Evolutionary conservation across 2,797 vertebrate species (phyloP), one percentile per base, ranked within the genome.

Genomic region (Capromys pilorides): DNA sequence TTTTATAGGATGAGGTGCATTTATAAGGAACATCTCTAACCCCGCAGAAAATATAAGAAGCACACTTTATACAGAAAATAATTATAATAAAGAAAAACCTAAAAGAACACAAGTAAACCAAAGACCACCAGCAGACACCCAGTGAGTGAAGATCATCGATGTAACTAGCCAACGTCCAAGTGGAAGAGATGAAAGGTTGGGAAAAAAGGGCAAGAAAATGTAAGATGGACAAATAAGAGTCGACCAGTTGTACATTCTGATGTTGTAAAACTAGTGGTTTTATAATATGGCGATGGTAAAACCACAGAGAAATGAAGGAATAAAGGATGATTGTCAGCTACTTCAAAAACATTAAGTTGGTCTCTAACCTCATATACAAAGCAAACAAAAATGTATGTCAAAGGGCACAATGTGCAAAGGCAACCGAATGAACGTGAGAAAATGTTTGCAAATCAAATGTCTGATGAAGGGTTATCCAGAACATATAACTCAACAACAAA

Each of bases 241-340:
- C 2, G 12, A 87, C 26, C 14, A 94, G 59, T 67, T 24, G 75
- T 51, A 67, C 66, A 92, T 57, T 92, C 45, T 81, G 59, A 12
- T 51, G 80, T 92, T 88, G 85, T 71, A 86, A 90, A 90, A 83
- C 33, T 33, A 86, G 82, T 31, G 87, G 45, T 31, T 78, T 51
- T 89, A 91, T 92, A 89, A 86, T 51, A 75, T 51, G 22, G 45
- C 79, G 73, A 83, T 87, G 24, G 33, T 41, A 10, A 62, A 75
- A 66, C 66, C 33, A 90, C 24, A 82, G n/a, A 57, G 21, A 69
- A 78, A 2, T 9, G 1, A 5, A 69, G 10, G 12, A 33, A 73
- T 59, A 71, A 66, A 36, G 36, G 36, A 75, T 14, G 75, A 90
- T 0, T 16, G 4, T 71, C 84, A 91, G 78, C 24, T 73, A 94